phyloP scores from a whole-genome alignment of 2,113 vertebrate species.

The Machaerirhynchus nigripectus region DNA sequence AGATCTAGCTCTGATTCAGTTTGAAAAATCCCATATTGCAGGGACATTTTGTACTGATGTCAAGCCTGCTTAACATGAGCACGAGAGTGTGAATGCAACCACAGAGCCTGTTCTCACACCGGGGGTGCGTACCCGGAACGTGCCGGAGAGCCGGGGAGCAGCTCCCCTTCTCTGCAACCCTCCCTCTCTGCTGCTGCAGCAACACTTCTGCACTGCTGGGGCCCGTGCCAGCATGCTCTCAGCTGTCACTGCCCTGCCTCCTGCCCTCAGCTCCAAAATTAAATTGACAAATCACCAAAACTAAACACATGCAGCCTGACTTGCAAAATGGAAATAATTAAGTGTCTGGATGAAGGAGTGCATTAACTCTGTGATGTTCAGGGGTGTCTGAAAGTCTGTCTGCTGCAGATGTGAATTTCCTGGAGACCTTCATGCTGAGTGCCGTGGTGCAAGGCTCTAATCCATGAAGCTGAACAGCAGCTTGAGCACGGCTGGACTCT shows the following conservation, averaged over 20 bases:
- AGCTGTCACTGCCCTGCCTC: neutral
- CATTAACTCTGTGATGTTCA: neutral
- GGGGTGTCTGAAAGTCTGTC: fast-evolving
- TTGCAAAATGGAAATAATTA: slow-evolving; percentile 3
- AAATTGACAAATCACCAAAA: neutral
- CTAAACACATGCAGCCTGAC: neutral
- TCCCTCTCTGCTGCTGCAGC: neutral
- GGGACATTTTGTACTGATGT: neutral
- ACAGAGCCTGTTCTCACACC: neutral
- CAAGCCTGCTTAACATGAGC: neutral
- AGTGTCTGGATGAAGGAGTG: neutral
- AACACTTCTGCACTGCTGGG: neutral
- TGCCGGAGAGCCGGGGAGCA: fast-evolving
- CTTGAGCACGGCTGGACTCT: neutral
- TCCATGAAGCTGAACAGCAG: neutral
- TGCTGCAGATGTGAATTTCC: neutral
- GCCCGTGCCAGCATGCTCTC: neutral
- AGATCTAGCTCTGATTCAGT: neutral
- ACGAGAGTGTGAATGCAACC: fast-evolving
- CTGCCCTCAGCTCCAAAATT: neutral
- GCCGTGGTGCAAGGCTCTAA: neutral
- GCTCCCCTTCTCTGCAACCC: neutral
- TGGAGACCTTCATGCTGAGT: neutral
- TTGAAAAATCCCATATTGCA: neutral
- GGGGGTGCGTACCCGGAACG: fast-evolving